Percentiles rank a stretch among this genome's conserved stretches.
Conservation (phyloP, 2,113 vertebrate genomes). For the Turnix velox region DNA sequence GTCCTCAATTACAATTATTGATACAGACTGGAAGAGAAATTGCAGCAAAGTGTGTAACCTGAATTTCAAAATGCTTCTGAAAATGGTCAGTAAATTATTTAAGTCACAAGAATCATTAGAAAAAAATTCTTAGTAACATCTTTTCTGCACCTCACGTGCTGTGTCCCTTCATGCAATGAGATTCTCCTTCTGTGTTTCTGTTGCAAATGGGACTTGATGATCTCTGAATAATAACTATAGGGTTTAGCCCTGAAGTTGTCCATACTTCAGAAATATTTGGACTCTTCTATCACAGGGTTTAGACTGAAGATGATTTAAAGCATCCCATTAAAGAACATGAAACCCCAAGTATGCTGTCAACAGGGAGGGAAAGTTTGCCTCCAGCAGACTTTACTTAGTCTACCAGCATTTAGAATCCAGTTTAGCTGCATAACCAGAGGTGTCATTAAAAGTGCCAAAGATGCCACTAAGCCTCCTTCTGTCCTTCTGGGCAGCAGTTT, state of each 20-base stretch:
- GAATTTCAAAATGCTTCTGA: neutral
- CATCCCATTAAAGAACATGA: neutral
- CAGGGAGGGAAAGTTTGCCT: neutral
- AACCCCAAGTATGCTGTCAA: neutral
- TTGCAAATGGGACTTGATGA: neutral
- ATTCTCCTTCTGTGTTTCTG: neutral
- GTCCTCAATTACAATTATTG: neutral
- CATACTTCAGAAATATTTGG: neutral
- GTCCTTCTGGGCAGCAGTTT: neutral
- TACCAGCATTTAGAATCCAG: neutral
- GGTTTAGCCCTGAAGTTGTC: neutral
- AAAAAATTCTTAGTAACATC: neutral
- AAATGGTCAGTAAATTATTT: neutral
- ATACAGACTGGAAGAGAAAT: neutral
- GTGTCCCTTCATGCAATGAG: neutral
- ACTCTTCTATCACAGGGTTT: neutral
- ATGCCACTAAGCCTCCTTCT: neutral
- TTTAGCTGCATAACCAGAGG: neutral
- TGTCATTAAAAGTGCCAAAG: neutral
- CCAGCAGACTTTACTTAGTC: neutral
- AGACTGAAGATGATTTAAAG: rapidly evolving
- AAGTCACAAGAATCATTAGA: neutral
- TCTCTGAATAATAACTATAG: neutral
- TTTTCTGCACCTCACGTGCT: neutral
- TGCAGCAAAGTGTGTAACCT: neutral